These are phyloP conservation scores for Dicyrtomina minuta DNA, from an alignment of 2,888 invertebrate genomes.

Conservation along the genomic window DNA sequence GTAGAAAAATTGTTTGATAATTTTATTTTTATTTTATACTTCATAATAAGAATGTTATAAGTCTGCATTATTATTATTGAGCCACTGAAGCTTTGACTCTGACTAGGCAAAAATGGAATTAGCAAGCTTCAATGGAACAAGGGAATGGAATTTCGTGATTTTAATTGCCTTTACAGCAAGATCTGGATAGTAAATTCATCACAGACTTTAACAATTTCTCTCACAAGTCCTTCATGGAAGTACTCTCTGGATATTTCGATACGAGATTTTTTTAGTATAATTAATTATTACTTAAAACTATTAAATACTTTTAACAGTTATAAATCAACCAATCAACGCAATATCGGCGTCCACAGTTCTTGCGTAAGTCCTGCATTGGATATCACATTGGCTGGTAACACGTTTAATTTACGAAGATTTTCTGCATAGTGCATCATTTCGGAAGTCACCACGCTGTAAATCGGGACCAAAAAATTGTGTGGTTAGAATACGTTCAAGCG, in stretches of 20 bases:
- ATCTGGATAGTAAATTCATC: not conserved
- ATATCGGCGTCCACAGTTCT: slow-evolving; percentile 48
- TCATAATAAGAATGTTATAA: not conserved
- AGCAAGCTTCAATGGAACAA: not conserved
- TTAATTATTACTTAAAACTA: too few relatives aligned
- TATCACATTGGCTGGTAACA: slow-evolving; percentile 67
- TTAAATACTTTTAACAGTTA: not conserved
- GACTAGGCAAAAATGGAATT: slow-evolving; percentile 2
- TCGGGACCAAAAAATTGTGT: too few relatives aligned
- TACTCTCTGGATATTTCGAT: not conserved
- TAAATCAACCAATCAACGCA: too few relatives aligned
- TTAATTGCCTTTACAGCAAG: not conserved
- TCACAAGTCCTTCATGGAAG: not conserved
- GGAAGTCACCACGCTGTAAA: slow-evolving; percentile 73
- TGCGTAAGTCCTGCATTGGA: slow-evolving; percentile 52
- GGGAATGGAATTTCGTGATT: not conserved
- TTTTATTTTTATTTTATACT: slow-evolving; percentile 2
- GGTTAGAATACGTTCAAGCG: not conserved
- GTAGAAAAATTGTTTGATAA: not conserved
- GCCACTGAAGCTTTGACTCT: not conserved
- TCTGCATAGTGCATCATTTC: slow-evolving; percentile 88
- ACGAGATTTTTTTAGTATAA: not conserved
- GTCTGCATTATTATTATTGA: not conserved
- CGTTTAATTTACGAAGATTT: slow-evolving; percentile 76
- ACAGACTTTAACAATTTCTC: not conserved